Conservation (phyloP, 2,113 vertebrate genomes). For the Lates calcarifer region DNA sequence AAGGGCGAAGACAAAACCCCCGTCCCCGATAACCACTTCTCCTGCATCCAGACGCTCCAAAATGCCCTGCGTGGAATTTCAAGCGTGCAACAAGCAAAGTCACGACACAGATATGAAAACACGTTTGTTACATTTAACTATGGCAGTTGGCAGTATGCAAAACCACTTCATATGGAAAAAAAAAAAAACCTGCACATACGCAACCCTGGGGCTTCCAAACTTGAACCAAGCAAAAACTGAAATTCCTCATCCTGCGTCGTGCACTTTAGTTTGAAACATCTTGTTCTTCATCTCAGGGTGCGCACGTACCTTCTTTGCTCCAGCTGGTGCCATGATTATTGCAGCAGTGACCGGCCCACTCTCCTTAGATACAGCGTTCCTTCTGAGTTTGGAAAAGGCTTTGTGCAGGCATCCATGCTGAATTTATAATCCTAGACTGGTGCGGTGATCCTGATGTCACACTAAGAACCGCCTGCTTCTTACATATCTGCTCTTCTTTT, state of each 20-base stretch:
- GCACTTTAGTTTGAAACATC: too few species aligned
- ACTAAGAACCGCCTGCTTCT: constrained; percentile 38
- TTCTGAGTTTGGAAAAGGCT: constrained; percentile 43
- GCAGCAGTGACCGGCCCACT: constrained; percentile 37
- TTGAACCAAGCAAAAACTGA: too few species aligned
- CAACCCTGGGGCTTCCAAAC: background rate
- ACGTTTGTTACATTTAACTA: too few species aligned
- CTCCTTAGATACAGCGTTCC: background rate
- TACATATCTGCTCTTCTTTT: background rate
- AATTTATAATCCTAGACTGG: constrained; percentile 71
- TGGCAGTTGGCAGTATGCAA: background rate
- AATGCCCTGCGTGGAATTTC: constrained; percentile 84
- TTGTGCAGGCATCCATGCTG: background rate
- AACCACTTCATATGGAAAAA: background rate
- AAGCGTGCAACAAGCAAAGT: background rate
- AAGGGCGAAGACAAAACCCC: constrained; percentile 96
- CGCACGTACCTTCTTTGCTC: constrained; percentile 76
- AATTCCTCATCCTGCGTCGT: too few species aligned
- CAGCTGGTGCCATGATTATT: constrained; percentile 81
- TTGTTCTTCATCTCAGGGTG: too few species aligned
- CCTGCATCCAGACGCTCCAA: constrained; percentile 92
- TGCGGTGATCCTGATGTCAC: constrained; percentile 62
- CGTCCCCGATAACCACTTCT: constrained; percentile 95
- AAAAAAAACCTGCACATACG: too few species aligned
- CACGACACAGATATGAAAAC: background rate